Conservation (phyloP, 2,797 vertebrate genomes). For the Lophura swinhoii region DNA sequence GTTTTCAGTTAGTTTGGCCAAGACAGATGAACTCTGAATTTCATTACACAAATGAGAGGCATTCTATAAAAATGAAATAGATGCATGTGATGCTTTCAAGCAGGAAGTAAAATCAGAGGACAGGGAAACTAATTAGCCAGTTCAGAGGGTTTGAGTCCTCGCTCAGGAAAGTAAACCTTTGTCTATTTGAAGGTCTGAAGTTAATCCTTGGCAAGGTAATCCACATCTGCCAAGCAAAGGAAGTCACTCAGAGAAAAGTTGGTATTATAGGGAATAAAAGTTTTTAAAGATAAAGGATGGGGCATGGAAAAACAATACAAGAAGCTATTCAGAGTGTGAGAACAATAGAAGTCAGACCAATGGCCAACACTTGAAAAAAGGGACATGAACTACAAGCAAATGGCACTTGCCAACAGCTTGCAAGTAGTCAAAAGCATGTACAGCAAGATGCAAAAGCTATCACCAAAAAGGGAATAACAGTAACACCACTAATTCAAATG, state of each 20-base stretch:
- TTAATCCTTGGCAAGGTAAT: neutral
- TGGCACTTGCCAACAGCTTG: neutral
- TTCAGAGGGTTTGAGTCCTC: neutral
- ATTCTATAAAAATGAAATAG: neutral
- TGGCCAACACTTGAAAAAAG: neutral
- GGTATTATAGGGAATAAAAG: neutral
- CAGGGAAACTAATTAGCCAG: neutral
- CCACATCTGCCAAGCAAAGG: neutral
- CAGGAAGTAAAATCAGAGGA: neutral
- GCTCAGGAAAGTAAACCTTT: neutral
- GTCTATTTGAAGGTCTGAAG: neutral
- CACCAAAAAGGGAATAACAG: neutral
- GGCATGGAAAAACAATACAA: neutral
- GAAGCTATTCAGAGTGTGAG: neutral
- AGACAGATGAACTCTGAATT: neutral
- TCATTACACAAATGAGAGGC: constrained; percentile 10
- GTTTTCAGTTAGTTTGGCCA: constrained; percentile 21
- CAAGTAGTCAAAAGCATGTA: neutral
- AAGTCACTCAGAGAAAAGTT: neutral
- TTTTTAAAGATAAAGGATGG: neutral
- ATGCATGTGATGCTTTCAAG: neutral
- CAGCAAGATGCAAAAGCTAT: neutral
- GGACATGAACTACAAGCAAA: neutral
- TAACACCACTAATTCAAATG: neutral
- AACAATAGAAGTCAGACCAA: neutral